Conservation (phyloP, 2,888 invertebrate species). For the Calameuta pallipes region DNA sequence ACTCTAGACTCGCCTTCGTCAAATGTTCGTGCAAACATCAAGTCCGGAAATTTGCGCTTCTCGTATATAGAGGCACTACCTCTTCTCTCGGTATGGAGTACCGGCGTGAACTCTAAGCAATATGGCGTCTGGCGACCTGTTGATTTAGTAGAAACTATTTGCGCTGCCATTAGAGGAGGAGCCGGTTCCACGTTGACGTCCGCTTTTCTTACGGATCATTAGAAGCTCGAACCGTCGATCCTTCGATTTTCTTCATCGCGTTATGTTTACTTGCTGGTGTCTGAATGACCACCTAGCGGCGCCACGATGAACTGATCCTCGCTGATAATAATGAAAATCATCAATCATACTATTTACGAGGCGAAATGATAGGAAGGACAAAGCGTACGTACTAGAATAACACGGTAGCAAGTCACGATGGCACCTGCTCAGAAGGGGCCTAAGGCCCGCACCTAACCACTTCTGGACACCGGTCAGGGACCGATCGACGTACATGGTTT, state of each 20-base stretch:
- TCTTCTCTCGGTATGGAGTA: constrained; percentile 28
- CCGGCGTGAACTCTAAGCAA: constrained; percentile 31
- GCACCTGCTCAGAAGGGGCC: constrained; percentile 55
- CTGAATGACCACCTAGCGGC: neutral
- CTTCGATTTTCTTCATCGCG: neutral
- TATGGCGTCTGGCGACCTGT: constrained; percentile 39
- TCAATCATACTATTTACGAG: neutral
- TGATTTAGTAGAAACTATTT: constrained; percentile 58
- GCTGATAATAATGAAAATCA: neutral
- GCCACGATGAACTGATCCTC: neutral
- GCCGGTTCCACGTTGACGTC: neutral
- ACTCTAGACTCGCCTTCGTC: neutral
- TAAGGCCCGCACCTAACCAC: constrained; percentile 36
- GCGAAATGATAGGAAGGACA: neutral
- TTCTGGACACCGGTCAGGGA: constrained; percentile 45
- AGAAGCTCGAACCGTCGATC: neutral
- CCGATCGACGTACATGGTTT: neutral
- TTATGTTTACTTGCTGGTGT: neutral
- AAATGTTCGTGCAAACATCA: neutral
- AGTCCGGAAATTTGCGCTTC: constrained; percentile 55
- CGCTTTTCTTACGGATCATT: neutral
- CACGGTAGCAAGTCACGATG: constrained; percentile 49
- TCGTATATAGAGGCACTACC: constrained; percentile 30
- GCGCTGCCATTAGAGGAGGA: constrained; percentile 49
- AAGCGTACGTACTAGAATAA: constrained; percentile 30